These are phyloP conservation scores for Hemiscyllium ocellatum DNA, from an alignment of 2,113 vertebrate genomes.

Conservation along the genomic window DNA sequence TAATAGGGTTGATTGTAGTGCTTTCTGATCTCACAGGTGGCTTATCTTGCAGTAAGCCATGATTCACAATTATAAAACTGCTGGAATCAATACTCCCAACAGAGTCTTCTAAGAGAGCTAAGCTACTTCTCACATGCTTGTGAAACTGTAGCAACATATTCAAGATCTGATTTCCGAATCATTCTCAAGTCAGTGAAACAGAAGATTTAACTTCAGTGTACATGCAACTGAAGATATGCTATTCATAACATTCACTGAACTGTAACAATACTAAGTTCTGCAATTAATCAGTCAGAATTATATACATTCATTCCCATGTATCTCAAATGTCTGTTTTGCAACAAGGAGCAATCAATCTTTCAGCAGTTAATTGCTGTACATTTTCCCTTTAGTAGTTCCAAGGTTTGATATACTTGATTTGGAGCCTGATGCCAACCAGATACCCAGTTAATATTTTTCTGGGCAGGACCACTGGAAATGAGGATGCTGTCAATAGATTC, in stretches of 20 bases:
- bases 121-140: not conserved
- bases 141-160: not conserved
- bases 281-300: slow-evolving; percentile 28
- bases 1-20: not conserved
- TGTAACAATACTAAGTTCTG: slow-evolving; percentile 30
- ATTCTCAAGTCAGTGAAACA: slow-evolving; percentile 18
- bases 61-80: not conserved
- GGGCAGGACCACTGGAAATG: not conserved
- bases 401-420: slow-evolving; percentile 29
- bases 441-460: not conserved
- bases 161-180: slow-evolving; percentile 13
- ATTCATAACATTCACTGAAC: slow-evolving; percentile 13
- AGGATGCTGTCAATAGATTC: not conserved
- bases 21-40: not conserved
- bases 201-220: slow-evolving; percentile 2
- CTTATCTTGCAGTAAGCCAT: not conserved
- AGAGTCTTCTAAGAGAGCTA: not conserved
- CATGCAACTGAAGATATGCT: slow-evolving; percentile 13
- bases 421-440: slow-evolving; percentile 22
- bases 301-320: slow-evolving; percentile 25
- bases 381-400: slow-evolving; percentile 6
- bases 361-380: slow-evolving; percentile 22
- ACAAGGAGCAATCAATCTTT: slow-evolving; percentile 13
- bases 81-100: not conserved
- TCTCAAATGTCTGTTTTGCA: slow-evolving; percentile 29